phyloP scores from a whole-genome alignment of 2,113 vertebrate genomes.

The Bubalus kerabau region DNA sequence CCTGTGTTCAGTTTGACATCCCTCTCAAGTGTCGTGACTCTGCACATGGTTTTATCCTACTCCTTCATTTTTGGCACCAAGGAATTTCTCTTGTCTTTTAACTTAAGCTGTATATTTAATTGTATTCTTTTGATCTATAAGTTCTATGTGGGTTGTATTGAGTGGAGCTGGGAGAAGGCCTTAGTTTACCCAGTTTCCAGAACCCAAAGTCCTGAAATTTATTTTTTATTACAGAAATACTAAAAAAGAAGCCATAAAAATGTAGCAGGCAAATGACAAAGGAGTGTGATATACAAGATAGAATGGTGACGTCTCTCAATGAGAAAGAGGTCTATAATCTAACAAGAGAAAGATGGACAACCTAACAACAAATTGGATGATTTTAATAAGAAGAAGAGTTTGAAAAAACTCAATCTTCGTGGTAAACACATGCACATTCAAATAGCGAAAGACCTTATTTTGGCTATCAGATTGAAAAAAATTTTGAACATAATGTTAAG shows the following conservation, averaged over 20 bases:
- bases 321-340: not conserved
- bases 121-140: not conserved
- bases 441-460: not conserved
- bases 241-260: not conserved
- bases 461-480: not conserved
- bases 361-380: not conserved
- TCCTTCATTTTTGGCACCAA: not conserved
- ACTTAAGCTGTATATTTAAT: not conserved
- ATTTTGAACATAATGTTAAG: not conserved
- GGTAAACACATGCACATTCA: not conserved
- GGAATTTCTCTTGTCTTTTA: not conserved
- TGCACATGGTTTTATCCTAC: not conserved
- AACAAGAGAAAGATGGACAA: not conserved
- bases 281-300: not conserved
- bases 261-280: not conserved
- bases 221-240: not conserved
- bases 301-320: not conserved
- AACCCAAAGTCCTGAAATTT: not conserved
- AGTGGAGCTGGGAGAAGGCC: not conserved
- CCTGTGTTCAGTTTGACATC: not conserved
- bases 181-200: not conserved
- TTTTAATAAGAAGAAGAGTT: slow-evolving; percentile 4
- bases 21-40: not conserved
- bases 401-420: not conserved
- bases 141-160: not conserved